Conservation (phyloP, 2,888 invertebrate species). For the Sinopyrophorus schimmeli region DNA sequence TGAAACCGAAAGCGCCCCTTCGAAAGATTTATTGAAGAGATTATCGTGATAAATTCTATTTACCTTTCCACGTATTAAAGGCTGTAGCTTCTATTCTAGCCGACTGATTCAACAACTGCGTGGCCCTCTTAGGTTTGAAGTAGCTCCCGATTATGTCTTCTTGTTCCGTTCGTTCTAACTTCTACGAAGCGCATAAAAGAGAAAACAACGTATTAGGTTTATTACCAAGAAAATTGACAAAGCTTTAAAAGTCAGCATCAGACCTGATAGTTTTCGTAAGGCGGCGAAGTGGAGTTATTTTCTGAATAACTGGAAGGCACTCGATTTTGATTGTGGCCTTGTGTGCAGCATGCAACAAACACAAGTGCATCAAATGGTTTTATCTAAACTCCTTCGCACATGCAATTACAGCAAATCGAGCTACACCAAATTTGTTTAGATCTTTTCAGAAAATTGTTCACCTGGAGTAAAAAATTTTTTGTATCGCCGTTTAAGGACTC, state of each 20-base stretch:
- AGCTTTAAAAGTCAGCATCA: conserved; percentile 3
- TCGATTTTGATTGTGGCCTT: conserved; percentile 40
- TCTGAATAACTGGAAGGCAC: conserved; percentile 43
- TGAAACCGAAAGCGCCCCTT: conserved; percentile 39
- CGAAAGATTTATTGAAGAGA: background rate
- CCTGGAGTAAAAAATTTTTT: conserved; percentile 26
- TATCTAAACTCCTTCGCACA: conserved; percentile 4
- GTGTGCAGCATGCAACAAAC: conserved; percentile 47
- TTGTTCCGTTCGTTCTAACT: conserved; percentile 57
- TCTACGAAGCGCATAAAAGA: conserved; percentile 49
- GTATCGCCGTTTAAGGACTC: conserved; percentile 26
- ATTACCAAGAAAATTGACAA: background rate
- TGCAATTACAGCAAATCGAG: conserved; percentile 9
- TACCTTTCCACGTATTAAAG: conserved; percentile 61
- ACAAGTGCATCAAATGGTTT: conserved; percentile 43
- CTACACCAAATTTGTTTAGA: no score
- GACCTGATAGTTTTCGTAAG: conserved; percentile 29
- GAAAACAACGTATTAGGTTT: background rate
- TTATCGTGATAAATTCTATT: conserved; percentile 1
- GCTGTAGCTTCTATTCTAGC: conserved; percentile 60
- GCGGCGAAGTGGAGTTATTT: conserved; percentile 39
- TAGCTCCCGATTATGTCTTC: conserved; percentile 72
- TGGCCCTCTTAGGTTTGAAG: conserved; percentile 69
- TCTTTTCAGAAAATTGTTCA: conserved; percentile 25
- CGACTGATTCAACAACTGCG: conserved; percentile 63